phyloP scores from a whole-genome alignment of 1,140 invertebrate genomes.

The Drosophila littoralis region DNA sequence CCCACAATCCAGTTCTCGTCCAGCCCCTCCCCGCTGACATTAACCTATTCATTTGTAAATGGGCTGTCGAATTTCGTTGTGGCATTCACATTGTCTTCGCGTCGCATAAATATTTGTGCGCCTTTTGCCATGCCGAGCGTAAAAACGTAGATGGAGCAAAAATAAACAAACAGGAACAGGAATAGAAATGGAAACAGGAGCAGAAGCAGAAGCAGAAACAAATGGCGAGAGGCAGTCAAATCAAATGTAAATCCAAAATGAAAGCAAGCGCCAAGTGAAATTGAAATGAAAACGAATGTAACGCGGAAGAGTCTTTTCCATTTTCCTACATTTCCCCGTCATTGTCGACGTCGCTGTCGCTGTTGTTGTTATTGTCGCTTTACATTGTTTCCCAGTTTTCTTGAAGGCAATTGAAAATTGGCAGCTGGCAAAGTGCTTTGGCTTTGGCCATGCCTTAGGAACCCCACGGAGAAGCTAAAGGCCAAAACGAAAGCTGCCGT shows the following conservation, averaged over 20 bases:
- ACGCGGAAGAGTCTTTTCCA: conserved; percentile 41
- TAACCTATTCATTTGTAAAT: conserved; percentile 83
- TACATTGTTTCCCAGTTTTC: conserved; percentile 39
- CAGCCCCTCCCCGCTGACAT: conserved; percentile 49
- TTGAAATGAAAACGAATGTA: conserved; percentile 78
- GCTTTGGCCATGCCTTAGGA: conserved; percentile 27
- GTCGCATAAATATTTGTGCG: conserved; percentile 80
- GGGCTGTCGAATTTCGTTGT: conserved; percentile 74
- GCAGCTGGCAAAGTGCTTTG: conserved; percentile 69
- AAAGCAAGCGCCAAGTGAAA: conserved; percentile 77
- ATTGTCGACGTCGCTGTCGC: conserved; percentile 23
- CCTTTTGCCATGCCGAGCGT: conserved; percentile 65
- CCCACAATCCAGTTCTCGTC: not conserved
- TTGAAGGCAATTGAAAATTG: conserved; percentile 76
- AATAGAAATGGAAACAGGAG: conserved; percentile 16
- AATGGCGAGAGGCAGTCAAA: conserved; percentile 66
- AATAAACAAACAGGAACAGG: conserved; percentile 39
- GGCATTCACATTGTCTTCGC: conserved; percentile 50
- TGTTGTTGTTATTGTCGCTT: conserved; percentile 50
- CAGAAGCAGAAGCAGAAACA: conserved; percentile 5
- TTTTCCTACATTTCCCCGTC: conserved; percentile 44
- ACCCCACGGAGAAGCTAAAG: conserved; percentile 27
- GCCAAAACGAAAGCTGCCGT: conserved; percentile 25
- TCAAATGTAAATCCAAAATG: conserved; percentile 82
- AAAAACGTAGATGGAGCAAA: conserved; percentile 58